Evolutionary conservation across 1,140 invertebrate genomes (phyloP).

Genomic region (Delia radicum): DNA sequence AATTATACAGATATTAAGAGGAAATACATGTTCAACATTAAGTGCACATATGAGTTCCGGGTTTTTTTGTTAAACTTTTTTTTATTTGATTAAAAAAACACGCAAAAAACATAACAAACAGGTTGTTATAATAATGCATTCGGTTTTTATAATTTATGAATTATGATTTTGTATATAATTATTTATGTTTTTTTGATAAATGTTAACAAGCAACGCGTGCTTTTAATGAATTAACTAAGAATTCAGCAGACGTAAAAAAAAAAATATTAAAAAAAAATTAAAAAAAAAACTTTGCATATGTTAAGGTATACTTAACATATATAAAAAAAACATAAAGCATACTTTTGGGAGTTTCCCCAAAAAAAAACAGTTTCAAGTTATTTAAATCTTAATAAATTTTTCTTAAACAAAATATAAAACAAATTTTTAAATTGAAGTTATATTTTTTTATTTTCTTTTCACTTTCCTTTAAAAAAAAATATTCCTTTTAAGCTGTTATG

Average conservation of each 20-base stretch:
- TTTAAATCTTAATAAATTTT: background rate
- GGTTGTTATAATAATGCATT: background rate
- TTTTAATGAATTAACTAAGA: constrained; percentile 8
- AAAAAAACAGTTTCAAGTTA: background rate
- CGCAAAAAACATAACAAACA: background rate
- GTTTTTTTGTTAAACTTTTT: background rate
- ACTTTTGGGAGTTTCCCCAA: background rate
- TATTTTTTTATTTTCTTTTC: background rate
- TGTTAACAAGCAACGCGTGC: constrained; percentile 18
- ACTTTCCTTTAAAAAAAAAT: background rate
- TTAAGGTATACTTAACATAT: background rate
- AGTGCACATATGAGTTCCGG: background rate
- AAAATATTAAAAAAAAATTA: background rate
- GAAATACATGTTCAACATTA: background rate
- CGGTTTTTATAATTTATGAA: constrained; percentile 7
- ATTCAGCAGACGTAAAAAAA: no score
- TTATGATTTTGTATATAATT: background rate
- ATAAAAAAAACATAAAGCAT: background rate
- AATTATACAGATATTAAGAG: background rate
- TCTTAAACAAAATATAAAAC: background rate
- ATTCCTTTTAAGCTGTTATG: background rate
- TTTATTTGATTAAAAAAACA: background rate
- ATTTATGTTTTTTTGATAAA: constrained; percentile 1
- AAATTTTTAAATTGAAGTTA: background rate
- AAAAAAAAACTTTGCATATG: background rate